Evolutionary conservation across 2,888 invertebrate species (phyloP), one percentile per base, ranked within the genome.

Genomic region (Cenopis cana): DNA sequence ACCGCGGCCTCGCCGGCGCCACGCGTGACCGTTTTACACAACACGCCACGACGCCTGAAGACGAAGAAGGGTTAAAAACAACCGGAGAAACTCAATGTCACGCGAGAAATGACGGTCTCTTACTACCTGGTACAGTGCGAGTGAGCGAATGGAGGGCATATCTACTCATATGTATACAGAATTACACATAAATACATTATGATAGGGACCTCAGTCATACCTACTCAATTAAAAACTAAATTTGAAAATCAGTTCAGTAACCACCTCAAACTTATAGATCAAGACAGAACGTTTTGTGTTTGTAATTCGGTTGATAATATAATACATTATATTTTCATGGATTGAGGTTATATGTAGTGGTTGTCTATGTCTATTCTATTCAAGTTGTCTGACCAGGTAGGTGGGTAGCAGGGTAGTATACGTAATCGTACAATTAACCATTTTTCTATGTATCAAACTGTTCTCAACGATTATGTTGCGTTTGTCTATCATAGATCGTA

Each of bases 1-100:
- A 89, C 79, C 79, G 68, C 78, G 78, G 79, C 79, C 77, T 77
- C 77, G 77, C 73, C 74, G 79, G 72, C 73, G 74, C 73, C 73
- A 67, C 71, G 41, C 68, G 66, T 57, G 68, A 75, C 80, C 81
- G 81, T 82, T 81, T 78, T 69, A 74, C 77, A 75, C 74, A 76
- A 74, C 74, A 64, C 77, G 77, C 74, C 74, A 78, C 73, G 64
- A 61, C 74, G 33, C 18, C 18, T 62, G 14, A n/a, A 55, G 49
- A 49, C 46, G 18, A 2, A 29, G 29, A 24, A 46, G 46, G 46
- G 46, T n/a, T 46, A 46, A n/a, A n/a, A n/a, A 46, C n/a, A 46
- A 14, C 20, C 24, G 17, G n/a, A 50, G 17, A 33, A 11, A 33
- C 3, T 41, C 36, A 18, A 36, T 33, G 14, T 62, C 50, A 62